phyloP scores from a whole-genome alignment of 2,797 vertebrate species.

The Arrhamphus sclerolepis region DNA sequence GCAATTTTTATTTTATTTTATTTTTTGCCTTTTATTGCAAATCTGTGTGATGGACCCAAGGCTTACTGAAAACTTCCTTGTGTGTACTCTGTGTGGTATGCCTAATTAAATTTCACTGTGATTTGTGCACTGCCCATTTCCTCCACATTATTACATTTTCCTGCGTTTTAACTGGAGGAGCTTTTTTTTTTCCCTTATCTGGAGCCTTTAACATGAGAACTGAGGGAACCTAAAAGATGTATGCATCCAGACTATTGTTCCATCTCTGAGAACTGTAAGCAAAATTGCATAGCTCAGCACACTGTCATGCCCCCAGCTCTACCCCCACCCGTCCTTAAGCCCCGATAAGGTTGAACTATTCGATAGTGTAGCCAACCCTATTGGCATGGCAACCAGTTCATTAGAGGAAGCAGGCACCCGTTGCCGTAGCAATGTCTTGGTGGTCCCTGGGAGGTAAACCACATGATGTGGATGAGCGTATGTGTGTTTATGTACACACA shows the following conservation, averaged over 20 bases:
- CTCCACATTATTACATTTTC: slow-evolving; percentile 32
- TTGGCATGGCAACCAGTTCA: slow-evolving; percentile 83
- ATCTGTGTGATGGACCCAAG: slow-evolving; percentile 26
- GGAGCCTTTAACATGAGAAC: slow-evolving; percentile 22
- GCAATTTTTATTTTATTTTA: slow-evolving; percentile 11
- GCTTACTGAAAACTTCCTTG: slow-evolving; percentile 26
- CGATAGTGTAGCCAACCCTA: slow-evolving; percentile 69
- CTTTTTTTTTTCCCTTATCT: slow-evolving; percentile 15
- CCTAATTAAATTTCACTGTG: slow-evolving; percentile 55
- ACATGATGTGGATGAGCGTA: slow-evolving; percentile 53
- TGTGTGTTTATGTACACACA: slow-evolving; percentile 28
- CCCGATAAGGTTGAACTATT: slow-evolving; percentile 46
- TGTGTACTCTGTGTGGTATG: slow-evolving; percentile 15
- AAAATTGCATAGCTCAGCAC: slow-evolving; percentile 73
- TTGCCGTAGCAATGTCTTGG: slow-evolving; percentile 78
- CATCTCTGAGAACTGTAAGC: slow-evolving; percentile 50
- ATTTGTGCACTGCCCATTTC: slow-evolving; percentile 32
- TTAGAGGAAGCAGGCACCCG: slow-evolving; percentile 76
- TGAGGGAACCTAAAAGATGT: slow-evolving; percentile 29
- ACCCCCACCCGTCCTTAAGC: not conserved
- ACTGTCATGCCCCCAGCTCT: slow-evolving; percentile 25
- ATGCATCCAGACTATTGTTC: slow-evolving; percentile 45
- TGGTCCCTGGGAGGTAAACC: slow-evolving; percentile 74
- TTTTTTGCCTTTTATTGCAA: slow-evolving; percentile 15
- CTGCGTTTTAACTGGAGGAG: slow-evolving; percentile 24